Conservation (phyloP, 2,888 invertebrate species). For the Apomyelois bistriatella region DNA sequence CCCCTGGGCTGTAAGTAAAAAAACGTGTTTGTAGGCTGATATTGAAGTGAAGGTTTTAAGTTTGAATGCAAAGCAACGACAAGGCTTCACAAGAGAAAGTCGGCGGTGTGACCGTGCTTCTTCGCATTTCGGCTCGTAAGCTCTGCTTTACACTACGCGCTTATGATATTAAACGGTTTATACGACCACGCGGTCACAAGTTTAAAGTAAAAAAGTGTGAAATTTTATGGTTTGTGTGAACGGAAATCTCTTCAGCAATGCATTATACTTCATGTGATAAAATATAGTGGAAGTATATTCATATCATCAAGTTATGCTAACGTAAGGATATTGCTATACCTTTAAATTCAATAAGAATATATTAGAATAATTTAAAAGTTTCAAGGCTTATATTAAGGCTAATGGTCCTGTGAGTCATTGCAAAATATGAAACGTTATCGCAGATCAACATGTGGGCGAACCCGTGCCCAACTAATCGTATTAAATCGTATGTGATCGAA, state of each 20-base stretch:
- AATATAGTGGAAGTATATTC: too few relatives aligned
- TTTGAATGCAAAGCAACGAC: constrained; percentile 13
- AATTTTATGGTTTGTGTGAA: too few relatives aligned
- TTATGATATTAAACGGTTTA: background rate
- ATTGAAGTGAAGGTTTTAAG: background rate
- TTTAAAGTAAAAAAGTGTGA: background rate
- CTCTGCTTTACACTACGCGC: constrained; percentile 15
- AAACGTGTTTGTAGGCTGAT: background rate
- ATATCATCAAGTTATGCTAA: background rate
- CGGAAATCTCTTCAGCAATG: too few relatives aligned
- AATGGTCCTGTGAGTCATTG: constrained; percentile 30
- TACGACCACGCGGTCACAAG: background rate
- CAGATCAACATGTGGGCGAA: constrained; percentile 41
- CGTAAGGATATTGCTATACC: too few relatives aligned
- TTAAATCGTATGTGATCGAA: constrained; percentile 35
- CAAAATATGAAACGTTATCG: constrained; percentile 45
- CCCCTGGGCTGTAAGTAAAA: too few relatives aligned
- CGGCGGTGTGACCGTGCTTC: constrained; percentile 44
- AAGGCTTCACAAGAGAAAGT: constrained; percentile 58
- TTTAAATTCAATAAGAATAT: too few relatives aligned
- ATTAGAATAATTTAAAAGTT: background rate
- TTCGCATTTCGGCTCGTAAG: constrained; percentile 33
- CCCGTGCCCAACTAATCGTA: constrained; percentile 35
- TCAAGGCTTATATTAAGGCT: constrained; percentile 9
- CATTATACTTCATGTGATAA: too few relatives aligned